These are phyloP conservation scores for Schizotus pectinicornis DNA, from an alignment of 2,888 invertebrate species.

Conservation along the genomic window DNA sequence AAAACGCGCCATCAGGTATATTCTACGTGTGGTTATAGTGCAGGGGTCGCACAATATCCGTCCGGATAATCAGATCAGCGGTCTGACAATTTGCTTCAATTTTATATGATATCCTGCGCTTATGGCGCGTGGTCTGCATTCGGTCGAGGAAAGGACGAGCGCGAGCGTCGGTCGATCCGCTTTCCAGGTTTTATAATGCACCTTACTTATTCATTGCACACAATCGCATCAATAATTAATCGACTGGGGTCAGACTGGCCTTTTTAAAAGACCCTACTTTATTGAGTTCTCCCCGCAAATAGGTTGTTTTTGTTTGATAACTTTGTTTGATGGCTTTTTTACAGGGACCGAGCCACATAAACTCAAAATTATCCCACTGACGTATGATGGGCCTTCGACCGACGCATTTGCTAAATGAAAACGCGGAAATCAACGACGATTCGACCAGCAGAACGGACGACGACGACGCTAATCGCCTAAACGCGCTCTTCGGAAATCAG, in stretches of 20 bases:
- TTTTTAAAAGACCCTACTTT: slow-evolving; percentile 58
- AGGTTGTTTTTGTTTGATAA: slow-evolving; percentile 60
- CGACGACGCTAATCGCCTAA: too few relatives aligned
- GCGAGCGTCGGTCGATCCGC: slow-evolving; percentile 36
- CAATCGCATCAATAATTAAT: slow-evolving; percentile 60
- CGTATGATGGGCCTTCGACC: slow-evolving; percentile 14
- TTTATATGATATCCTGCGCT: slow-evolving; percentile 55
- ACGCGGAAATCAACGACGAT: not conserved
- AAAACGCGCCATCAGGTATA: not conserved
- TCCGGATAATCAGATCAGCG: slow-evolving; percentile 55
- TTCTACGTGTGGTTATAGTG: slow-evolving; percentile 29
- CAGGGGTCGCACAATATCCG: slow-evolving; percentile 44
- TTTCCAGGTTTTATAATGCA: slow-evolving; percentile 56
- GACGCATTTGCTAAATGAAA: slow-evolving; percentile 25
- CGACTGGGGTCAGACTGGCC: slow-evolving; percentile 56
- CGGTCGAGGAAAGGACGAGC: slow-evolving; percentile 22
- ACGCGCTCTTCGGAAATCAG: too few relatives aligned
- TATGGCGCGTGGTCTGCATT: slow-evolving; percentile 54
- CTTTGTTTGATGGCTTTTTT: slow-evolving; percentile 59
- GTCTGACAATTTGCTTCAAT: slow-evolving; percentile 57
- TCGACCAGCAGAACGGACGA: too few relatives aligned
- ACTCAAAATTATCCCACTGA: slow-evolving; percentile 54
- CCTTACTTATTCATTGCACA: slow-evolving; percentile 60
- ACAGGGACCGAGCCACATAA: slow-evolving; percentile 54
- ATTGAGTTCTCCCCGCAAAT: slow-evolving; percentile 58